Percentiles rank a stretch among this genome's conserved stretches.
Conservation (phyloP, 1,140 invertebrate species). For the Sminthurinus signatus region DNA sequence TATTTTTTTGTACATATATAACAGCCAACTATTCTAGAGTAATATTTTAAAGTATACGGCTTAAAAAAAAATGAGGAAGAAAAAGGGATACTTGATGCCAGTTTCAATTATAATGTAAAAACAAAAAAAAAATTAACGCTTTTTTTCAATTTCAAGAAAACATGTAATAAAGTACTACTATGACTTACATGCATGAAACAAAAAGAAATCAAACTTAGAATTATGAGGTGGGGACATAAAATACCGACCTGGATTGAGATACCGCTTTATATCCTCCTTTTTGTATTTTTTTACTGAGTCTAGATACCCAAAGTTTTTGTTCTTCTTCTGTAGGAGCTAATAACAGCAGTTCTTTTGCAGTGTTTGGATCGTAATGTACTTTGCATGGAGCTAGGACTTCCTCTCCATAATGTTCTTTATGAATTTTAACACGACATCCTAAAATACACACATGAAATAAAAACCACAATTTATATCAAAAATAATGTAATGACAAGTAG, state of each 20-base stretch:
- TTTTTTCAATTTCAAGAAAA: no score
- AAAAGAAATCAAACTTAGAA: no score
- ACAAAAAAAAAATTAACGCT: no score
- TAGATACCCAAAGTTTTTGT: slow-evolving; percentile 85
- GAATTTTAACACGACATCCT: slow-evolving; percentile 94
- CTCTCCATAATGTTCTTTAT: slow-evolving; percentile 84
- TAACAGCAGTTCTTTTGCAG: slow-evolving; percentile 83
- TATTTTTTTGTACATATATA: no score
- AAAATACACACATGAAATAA: no score
- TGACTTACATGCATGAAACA: slow-evolving; percentile 6
- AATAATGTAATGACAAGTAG: no score
- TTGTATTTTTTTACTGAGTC: slow-evolving; percentile 84
- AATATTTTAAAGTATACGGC: no score
- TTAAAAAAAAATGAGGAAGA: no score
- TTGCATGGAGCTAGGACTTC: slow-evolving; percentile 80
- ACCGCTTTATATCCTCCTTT: slow-evolving; percentile 84
- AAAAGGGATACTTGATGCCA: no score
- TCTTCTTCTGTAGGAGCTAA: slow-evolving; percentile 76
- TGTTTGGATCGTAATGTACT: slow-evolving; percentile 86
- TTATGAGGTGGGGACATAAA: slow-evolving; percentile 16
- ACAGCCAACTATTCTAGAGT: no score
- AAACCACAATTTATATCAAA: no score
- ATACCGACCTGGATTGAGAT: slow-evolving; percentile 34
- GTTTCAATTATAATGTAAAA: no score
- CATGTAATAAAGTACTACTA: neutral